Percentiles rank a stretch among this genome's conserved stretches.
These are phyloP conservation scores for Eidolon dupreanum DNA, from an alignment of 2,797 vertebrate species.

Conservation along the genomic window DNA sequence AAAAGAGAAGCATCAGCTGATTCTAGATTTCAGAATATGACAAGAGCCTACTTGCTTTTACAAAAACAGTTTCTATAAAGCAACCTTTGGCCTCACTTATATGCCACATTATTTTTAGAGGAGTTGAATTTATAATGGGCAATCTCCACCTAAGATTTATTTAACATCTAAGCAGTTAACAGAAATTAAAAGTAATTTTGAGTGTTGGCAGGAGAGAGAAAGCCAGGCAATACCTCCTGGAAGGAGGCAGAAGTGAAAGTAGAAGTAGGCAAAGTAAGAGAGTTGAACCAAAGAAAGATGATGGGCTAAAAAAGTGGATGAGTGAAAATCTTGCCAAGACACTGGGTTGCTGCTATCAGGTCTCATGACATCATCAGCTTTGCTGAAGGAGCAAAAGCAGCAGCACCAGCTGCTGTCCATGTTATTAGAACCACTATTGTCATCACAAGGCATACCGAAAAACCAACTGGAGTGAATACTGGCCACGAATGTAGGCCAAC, in stretches of 20 bases:
- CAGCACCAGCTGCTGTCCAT: background rate
- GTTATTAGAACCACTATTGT: background rate
- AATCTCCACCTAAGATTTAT: background rate
- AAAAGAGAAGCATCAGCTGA: background rate
- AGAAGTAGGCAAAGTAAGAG: background rate
- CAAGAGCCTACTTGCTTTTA: background rate
- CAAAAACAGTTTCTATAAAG: constrained; percentile 8
- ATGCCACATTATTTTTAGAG: background rate
- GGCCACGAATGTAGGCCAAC: background rate
- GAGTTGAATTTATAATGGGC: background rate
- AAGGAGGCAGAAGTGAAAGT: background rate
- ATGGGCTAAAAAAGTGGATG: background rate
- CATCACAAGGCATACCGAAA: background rate
- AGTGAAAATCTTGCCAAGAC: background rate
- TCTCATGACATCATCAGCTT: background rate
- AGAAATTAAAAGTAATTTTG: background rate
- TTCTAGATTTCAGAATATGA: background rate
- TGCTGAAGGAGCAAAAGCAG: background rate
- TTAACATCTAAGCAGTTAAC: background rate
- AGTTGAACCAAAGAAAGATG: background rate
- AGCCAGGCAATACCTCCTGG: background rate
- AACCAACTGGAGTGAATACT: background rate
- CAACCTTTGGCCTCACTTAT: constrained; percentile 4
- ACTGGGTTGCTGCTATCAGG: background rate
- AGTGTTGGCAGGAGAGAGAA: background rate